A percentile compares a stretch with the other conserved stretches of the same genome.
Evolutionary conservation across 2,113 vertebrate genomes (phyloP).

Genomic region (Aythya baeri): DNA sequence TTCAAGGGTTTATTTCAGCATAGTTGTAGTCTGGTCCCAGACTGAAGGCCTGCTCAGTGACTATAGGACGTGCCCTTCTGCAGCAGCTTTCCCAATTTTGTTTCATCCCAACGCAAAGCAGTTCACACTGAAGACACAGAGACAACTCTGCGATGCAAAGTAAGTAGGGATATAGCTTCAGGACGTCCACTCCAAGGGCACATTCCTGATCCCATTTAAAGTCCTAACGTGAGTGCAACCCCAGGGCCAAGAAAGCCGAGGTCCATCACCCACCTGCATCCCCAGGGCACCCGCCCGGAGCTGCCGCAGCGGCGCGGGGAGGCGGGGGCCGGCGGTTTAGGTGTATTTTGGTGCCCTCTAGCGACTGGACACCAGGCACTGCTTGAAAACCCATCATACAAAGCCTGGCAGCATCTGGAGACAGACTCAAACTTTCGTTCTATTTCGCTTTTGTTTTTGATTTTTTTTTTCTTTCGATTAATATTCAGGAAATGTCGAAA

Average conservation of each 20-base stretch:
- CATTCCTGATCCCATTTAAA: fast-evolving
- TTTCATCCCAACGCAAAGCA: neutral
- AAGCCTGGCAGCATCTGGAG: neutral
- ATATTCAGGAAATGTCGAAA: neutral
- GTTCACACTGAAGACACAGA: neutral
- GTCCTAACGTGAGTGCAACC: fast-evolving
- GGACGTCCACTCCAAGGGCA: fast-evolving
- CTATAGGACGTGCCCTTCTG: neutral
- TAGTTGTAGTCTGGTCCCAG: neutral
- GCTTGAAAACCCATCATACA: fast-evolving
- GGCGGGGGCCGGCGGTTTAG: neutral
- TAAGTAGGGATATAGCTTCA: fast-evolving
- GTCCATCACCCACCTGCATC: fast-evolving
- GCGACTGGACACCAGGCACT: neutral
- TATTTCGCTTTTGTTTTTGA: fast-evolving
- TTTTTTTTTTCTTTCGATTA: neutral
- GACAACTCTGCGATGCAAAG: fast-evolving
- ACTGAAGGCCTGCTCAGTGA: neutral
- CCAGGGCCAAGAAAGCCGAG: neutral
- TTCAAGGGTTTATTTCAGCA: neutral
- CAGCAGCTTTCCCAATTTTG: neutral
- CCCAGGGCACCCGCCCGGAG: fast-evolving
- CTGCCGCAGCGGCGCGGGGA: neutral
- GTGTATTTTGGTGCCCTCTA: slow-evolving; percentile 46
- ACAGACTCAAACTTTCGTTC: fast-evolving